Evolutionary conservation across 2,113 vertebrate species (phyloP).

Genomic region (Macaca nemestrina): DNA sequence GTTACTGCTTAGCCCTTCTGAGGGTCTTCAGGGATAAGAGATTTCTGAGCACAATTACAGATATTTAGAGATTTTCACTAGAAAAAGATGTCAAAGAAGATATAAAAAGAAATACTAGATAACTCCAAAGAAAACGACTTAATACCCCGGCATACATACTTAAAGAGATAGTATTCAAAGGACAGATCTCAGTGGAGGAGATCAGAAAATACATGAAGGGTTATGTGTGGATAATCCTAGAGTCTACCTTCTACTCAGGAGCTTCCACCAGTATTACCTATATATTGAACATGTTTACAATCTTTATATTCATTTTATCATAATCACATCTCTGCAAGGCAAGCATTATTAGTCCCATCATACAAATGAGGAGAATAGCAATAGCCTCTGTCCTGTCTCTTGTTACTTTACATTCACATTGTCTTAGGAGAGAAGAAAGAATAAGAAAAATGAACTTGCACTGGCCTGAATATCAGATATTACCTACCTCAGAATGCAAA

Average conservation of each 20-base stretch:
- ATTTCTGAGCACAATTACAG: constrained; percentile 28
- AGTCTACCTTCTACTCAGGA: neutral
- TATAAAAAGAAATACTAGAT: neutral
- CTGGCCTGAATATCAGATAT: neutral
- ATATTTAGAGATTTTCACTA: neutral
- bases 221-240: neutral
- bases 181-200: no score
- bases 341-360: neutral
- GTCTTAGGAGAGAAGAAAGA: neutral
- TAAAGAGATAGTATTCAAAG: neutral
- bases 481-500: constrained; percentile 14
- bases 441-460: neutral
- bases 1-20: neutral
- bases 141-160: neutral
- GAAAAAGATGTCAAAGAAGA: constrained; percentile 2
- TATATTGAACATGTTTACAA: neutral
- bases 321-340: neutral
- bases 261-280: neutral
- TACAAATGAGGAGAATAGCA: neutral
- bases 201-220: neutral
- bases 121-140: constrained; percentile 6
- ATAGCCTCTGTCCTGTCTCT: neutral
- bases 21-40: neutral
- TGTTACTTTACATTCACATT: neutral
- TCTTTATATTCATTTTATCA: constrained; percentile 13